These are phyloP conservation scores for Cossypha heuglini DNA, from an alignment of 2,797 vertebrate species.

Conservation along the genomic window DNA sequence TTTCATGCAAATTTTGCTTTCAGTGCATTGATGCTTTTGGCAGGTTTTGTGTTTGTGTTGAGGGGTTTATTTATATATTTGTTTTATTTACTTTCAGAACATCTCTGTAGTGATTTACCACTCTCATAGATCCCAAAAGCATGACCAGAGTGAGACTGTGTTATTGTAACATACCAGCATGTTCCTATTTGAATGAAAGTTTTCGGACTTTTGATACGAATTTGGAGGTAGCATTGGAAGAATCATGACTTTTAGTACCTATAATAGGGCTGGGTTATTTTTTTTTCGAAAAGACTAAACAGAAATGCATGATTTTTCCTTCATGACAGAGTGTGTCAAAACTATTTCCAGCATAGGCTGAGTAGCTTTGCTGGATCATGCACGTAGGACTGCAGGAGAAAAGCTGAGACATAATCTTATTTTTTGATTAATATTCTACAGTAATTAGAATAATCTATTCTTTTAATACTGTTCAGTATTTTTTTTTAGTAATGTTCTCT, in stretches of 20 bases:
- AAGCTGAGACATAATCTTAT: neutral
- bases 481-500: neutral
- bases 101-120: conserved; percentile 21
- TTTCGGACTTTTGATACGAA: neutral
- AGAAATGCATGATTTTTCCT: neutral
- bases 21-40: neutral
- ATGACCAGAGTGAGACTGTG: neutral
- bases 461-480: neutral
- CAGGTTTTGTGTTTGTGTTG: neutral
- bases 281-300: neutral
- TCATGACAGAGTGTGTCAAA: neutral
- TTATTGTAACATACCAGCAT: neutral
- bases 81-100: neutral
- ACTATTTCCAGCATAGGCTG: neutral
- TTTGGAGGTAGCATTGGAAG: neutral
- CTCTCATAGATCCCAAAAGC: conserved; percentile 28
- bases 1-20: conserved; percentile 21
- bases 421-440: neutral
- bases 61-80: neutral
- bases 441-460: neutral
- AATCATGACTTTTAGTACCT: neutral
- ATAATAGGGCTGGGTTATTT: neutral
- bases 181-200: neutral
- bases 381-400: neutral
- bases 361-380: neutral